Base-by-base conservation (phyloP, 1,140 invertebrate genomes). In the Microvelia longipes region DNA sequence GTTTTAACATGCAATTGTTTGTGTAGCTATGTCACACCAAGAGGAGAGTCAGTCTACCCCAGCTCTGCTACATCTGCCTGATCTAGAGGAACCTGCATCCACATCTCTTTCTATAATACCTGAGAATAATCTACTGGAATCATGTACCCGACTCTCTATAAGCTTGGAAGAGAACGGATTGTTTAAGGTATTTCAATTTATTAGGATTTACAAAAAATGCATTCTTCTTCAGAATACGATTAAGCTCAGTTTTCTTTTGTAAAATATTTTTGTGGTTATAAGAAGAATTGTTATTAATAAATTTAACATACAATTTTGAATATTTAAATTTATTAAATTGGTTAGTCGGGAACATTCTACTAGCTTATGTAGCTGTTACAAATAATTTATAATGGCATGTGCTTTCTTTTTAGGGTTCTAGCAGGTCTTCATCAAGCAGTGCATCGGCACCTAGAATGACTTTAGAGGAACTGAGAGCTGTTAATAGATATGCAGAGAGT, bases 401-500 rank as follows among this genome's bases (percentile, higher is more conserved):
- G 35, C 26, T 67, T 70, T 67, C 19, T n/a, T n/a, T 14, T 15
- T 70, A 75, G 75, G 75, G 75, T 26, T 76, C 76, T 29, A 76
- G 74, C 69, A 69, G 75, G 62, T 78, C 77, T 25, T 76, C 76
- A 50, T 75, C 76, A 60, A 73, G 73, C 67, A 75, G 75, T 71
- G 72, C 75, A 15, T 72, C 71, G 1, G 70, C 75, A 62, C 78
- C 81, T 67, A 85, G 86, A 77, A 89, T 91, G 88, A 92, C 89
- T 28, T 80, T 91, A 75, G 91, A 93, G 69, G 90, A 93, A 77
- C 81, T 93, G 35, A 82, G 89, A 73, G 90, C 88, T 70, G 88
- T 93, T 69, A 93, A 93, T 83, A 86, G 89, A 74, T 93, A 92
- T 79, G 90, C 92, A n/a, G 92, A 94, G 81, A 92, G 90, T 79